phyloP scores from a whole-genome alignment of 2,113 vertebrate species.

The Erpornis zantholeuca region DNA sequence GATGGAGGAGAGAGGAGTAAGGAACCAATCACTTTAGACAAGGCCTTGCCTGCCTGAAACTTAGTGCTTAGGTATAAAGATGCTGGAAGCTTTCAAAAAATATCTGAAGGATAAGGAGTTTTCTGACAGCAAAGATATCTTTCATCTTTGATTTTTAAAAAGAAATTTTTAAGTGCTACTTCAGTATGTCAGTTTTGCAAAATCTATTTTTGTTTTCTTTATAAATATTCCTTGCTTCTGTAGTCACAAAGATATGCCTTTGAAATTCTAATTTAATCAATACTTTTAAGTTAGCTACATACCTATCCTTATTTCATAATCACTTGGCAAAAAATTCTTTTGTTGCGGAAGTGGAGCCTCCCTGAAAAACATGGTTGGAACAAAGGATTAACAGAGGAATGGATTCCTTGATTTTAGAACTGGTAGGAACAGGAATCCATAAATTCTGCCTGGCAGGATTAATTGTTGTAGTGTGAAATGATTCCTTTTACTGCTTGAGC shows the following conservation, averaged over 20 bases:
- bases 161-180: not conserved
- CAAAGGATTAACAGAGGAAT: not conserved
- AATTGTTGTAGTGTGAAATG: not conserved
- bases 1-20: not conserved
- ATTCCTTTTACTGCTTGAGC: not conserved
- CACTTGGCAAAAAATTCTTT: not conserved
- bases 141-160: not conserved
- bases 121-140: not conserved
- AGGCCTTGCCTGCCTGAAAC: not conserved
- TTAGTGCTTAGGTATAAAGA: not conserved
- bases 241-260: not conserved
- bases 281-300: not conserved
- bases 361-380: not conserved
- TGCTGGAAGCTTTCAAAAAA: not conserved
- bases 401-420: not conserved
- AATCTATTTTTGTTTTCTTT: not conserved
- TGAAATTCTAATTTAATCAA: not conserved
- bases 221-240: not conserved
- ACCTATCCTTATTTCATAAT: not conserved
- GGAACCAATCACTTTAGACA: not conserved
- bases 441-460: not conserved
- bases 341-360: not conserved
- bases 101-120: not conserved
- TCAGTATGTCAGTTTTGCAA: not conserved
- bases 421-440: not conserved